A percentile compares a stretch with the other conserved stretches of the same genome.
Evolutionary conservation across 2,888 invertebrate species (phyloP).

Genomic region (Chloromyia formosa): DNA sequence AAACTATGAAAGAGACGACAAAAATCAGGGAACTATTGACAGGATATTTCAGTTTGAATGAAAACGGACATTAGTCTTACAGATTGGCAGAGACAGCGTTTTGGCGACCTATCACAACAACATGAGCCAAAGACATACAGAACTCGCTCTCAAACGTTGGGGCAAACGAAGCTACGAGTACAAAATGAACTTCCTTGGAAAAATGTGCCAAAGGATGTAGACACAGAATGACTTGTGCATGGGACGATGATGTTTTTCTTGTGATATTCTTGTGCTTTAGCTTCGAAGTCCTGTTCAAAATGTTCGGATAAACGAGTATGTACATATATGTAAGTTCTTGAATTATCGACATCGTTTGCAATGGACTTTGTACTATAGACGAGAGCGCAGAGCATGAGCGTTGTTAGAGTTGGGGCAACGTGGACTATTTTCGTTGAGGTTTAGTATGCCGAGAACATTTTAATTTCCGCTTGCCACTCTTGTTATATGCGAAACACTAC

Average conservation of each 20-base stretch:
- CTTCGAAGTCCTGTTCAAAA: conserved; percentile 2
- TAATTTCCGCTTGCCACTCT: conserved; percentile 49
- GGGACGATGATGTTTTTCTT: too few relatives aligned
- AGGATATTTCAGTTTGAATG: conserved; percentile 20
- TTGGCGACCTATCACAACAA: conserved; percentile 15
- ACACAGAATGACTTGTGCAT: neutral
- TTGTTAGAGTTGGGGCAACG: neutral
- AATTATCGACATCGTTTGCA: neutral
- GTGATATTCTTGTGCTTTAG: neutral
- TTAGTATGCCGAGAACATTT: conserved; percentile 46
- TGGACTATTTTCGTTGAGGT: neutral
- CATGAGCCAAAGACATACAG: neutral
- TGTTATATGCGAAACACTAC: conserved; percentile 25
- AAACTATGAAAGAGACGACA: neutral
- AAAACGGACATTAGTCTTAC: conserved; percentile 33
- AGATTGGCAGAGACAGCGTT: neutral
- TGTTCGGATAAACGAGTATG: neutral
- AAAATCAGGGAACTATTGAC: conserved; percentile 11
- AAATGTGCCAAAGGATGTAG: neutral
- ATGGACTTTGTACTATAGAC: neutral
- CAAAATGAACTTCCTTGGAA: conserved; percentile 11
- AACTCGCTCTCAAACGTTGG: too few relatives aligned
- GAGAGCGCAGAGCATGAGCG: neutral
- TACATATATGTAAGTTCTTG: neutral
- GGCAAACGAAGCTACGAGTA: too few relatives aligned